A percentile compares a stretch with the other conserved stretches of the same genome.
Conservation (phyloP, 2,888 invertebrate species). For the Tachina grossa region DNA sequence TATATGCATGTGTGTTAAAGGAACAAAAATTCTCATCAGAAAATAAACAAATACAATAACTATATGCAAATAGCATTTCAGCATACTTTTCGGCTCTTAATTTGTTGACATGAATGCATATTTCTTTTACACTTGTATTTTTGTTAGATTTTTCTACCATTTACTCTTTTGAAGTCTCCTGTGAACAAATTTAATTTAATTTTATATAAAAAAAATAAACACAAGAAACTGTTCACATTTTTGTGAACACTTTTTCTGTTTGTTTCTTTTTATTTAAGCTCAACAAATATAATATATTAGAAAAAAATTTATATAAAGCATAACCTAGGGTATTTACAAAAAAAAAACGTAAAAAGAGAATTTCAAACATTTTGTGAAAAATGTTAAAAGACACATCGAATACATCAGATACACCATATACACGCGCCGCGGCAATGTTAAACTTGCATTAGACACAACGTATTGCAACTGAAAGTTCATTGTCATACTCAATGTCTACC, state of each 20-base stretch:
- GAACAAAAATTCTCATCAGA: slow-evolving; percentile 3
- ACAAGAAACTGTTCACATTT: slow-evolving; percentile 36
- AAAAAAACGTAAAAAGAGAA: neutral
- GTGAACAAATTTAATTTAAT: slow-evolving; percentile 54
- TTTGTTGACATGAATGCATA: slow-evolving; percentile 21
- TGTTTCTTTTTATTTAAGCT: slow-evolving; percentile 24
- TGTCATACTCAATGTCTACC: slow-evolving; percentile 57
- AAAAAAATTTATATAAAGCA: slow-evolving; percentile 30
- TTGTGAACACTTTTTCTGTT: neutral
- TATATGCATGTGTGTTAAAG: no score
- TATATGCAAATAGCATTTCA: neutral
- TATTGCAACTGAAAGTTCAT: slow-evolving; percentile 61
- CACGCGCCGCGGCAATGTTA: neutral
- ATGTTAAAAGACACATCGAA: slow-evolving; percentile 5
- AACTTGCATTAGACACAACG: slow-evolving; percentile 7
- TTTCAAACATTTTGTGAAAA: slow-evolving; percentile 2
- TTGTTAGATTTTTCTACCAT: slow-evolving; percentile 6
- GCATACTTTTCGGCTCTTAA: slow-evolving; percentile 59
- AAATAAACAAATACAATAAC: slow-evolving; percentile 3
- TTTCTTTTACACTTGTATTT: slow-evolving; percentile 14
- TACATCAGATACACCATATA: slow-evolving; percentile 7
- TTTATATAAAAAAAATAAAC: slow-evolving; percentile 14
- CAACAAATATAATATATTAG: slow-evolving; percentile 42
- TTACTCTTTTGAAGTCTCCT: slow-evolving; percentile 21
- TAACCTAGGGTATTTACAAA: slow-evolving; percentile 49